These are phyloP conservation scores for Chinchilla lanigera DNA, from an alignment of 2,113 vertebrate genomes.

Conservation along the genomic window DNA sequence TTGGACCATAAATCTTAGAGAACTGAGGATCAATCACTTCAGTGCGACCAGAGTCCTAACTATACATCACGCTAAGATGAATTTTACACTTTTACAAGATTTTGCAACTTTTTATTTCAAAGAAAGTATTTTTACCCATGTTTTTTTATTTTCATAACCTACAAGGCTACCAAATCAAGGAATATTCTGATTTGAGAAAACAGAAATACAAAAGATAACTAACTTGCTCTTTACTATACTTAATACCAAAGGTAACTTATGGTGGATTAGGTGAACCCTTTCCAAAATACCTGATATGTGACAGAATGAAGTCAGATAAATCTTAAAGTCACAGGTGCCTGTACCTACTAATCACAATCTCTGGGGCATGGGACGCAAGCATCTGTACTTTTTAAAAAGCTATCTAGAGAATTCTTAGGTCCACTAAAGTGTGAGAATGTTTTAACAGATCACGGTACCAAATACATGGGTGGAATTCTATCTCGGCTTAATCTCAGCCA, in stretches of 20 bases:
- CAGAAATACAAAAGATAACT: background rate
- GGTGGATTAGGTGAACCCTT: background rate
- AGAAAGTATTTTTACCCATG: slow-evolving; percentile 6
- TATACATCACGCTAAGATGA: background rate
- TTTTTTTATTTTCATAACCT: slow-evolving; percentile 40
- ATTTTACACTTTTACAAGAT: background rate
- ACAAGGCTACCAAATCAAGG: slow-evolving; percentile 25
- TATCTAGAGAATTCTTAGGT: background rate
- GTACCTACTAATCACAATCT: slow-evolving; percentile 2
- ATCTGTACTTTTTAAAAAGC: background rate
- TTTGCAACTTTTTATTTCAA: slow-evolving; percentile 38
- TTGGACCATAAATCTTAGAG: background rate
- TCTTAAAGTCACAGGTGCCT: slow-evolving; percentile 15
- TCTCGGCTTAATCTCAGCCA: slow-evolving; percentile 33
- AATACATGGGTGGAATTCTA: background rate
- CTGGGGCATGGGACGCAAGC: background rate
- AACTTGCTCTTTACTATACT: background rate
- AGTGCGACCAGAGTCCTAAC: background rate
- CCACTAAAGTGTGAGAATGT: background rate
- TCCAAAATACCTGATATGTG: background rate
- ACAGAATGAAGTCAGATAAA: background rate
- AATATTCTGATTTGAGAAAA: slow-evolving; percentile 18
- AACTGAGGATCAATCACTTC: background rate
- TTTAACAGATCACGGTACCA: background rate
- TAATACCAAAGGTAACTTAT: slow-evolving; percentile 2